These are phyloP conservation scores for Nylanderia fulva DNA, from an alignment of 1,140 invertebrate species.

Conservation along the genomic window DNA sequence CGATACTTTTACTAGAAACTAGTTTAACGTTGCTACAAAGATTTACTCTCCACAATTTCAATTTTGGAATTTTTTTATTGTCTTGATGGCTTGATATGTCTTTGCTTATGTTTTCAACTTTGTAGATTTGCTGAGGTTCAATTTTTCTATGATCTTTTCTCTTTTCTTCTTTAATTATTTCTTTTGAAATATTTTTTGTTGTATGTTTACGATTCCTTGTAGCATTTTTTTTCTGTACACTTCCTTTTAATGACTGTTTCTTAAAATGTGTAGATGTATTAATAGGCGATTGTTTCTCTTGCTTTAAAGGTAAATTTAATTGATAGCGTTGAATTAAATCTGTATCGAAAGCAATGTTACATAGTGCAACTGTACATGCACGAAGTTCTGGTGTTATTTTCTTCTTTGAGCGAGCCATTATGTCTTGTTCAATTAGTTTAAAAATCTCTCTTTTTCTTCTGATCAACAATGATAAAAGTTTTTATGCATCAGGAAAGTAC, in stretches of 20 bases:
- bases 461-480: background rate
- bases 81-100: background rate
- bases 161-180: background rate
- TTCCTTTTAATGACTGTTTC: background rate
- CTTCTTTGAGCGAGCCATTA: background rate
- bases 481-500: background rate
- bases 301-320: background rate
- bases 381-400: background rate
- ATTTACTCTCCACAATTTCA: background rate
- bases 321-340: background rate
- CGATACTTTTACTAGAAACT: background rate
- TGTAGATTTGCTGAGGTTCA: background rate
- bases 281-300: background rate
- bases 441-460: background rate
- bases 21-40: background rate
- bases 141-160: background rate
- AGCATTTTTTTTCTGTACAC: background rate
- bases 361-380: background rate
- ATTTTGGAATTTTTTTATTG: background rate
- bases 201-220: background rate
- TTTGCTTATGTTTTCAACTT: background rate
- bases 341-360: slow-evolving; percentile 25
- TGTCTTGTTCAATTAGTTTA: background rate
- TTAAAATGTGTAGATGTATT: background rate
- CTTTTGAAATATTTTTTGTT: background rate